Conservation (phyloP, 2,888 invertebrate species). For the Melieria crassipennis region DNA sequence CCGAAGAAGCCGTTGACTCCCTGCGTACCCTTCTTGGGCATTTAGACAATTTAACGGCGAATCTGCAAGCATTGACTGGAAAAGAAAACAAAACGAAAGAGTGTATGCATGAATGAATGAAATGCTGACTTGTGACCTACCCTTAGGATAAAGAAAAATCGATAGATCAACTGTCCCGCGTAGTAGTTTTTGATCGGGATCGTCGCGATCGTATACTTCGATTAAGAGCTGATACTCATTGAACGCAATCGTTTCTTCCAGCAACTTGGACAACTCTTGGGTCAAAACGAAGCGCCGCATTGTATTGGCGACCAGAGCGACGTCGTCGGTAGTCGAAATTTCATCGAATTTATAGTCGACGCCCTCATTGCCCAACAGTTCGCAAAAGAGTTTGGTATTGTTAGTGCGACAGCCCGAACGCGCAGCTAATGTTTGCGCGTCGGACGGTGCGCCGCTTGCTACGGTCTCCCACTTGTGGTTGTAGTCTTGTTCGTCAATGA, state of each 20-base stretch:
- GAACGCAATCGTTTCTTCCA: conserved; percentile 44
- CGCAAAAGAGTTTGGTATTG: neutral
- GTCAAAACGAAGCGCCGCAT: conserved; percentile 50
- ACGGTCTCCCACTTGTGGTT: conserved; percentile 44
- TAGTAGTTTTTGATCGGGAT: conserved; percentile 43
- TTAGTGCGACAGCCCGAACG: conserved; percentile 17
- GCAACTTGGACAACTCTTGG: conserved; percentile 41
- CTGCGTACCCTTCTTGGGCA: too few species aligned
- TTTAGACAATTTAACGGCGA: conserved; percentile 36
- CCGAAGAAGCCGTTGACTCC: too few species aligned
- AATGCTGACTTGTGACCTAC: conserved; percentile 32
- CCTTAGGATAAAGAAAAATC: conserved; percentile 49
- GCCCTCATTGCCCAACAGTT: conserved; percentile 39
- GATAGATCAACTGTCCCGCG: conserved; percentile 48
- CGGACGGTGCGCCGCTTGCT: conserved; percentile 28
- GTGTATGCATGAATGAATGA: neutral
- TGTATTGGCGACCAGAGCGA: conserved; percentile 49
- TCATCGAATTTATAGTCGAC: conserved; percentile 37
- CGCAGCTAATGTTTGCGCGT: conserved; percentile 40
- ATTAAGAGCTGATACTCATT: conserved; percentile 46
- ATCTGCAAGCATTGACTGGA: conserved; percentile 37
- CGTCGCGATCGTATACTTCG: conserved; percentile 45
- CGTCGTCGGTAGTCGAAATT: conserved; percentile 40
- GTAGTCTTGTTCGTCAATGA: conserved; percentile 49
- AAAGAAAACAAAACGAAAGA: neutral